Base-by-base conservation (phyloP, 2,888 invertebrate species). In the Villa cingulata region DNA sequence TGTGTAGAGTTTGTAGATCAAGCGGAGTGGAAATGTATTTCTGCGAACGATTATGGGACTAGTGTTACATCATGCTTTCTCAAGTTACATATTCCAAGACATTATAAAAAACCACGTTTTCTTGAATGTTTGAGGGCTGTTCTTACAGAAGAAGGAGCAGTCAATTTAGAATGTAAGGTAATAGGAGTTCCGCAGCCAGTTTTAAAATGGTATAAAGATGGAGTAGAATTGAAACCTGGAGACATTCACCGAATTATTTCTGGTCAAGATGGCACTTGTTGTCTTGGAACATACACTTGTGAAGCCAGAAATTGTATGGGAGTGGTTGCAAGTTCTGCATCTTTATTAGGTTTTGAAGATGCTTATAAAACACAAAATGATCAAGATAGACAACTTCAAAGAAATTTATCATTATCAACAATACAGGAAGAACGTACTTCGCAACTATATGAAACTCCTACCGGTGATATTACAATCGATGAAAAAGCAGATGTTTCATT, bases 161-260 rank as follows among this genome's bases (percentile, higher is more conserved):
- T 91, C 1, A 90, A 90, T 67, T 74, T 91, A 50, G 91, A 91
- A 65, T 91, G 91, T 65, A 91, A 91, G 71, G 89, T 90, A 1
- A 89, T 90, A 50, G 90, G 90, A 7, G 88, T 90, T 3, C 90
- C 90, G 0, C 89, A 89, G 60, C 90, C 90, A 1, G 73, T 81
- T n/a, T 70, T 91, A 0, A 89, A 87, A 60, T 91, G 91, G 91
- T 91, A 86, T 63, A 91, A 91, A 68, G 91, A 91, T 63, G 90
- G 89, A 0, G 79, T 83, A 46, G 89, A 90, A 62, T 65, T 91
- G 1, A 89, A 89, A 62, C 86, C 91, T 0, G 91, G 91, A 0
- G 91, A 91, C 62, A 90, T 91, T 58, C 90, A 91, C 60, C 76
- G 85, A 61, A 90, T 91, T 42, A 89, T 88, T 57, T 87, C 89